Base-by-base conservation (phyloP, 2,888 invertebrate species). In the Hirtodrosophila confusa region DNA sequence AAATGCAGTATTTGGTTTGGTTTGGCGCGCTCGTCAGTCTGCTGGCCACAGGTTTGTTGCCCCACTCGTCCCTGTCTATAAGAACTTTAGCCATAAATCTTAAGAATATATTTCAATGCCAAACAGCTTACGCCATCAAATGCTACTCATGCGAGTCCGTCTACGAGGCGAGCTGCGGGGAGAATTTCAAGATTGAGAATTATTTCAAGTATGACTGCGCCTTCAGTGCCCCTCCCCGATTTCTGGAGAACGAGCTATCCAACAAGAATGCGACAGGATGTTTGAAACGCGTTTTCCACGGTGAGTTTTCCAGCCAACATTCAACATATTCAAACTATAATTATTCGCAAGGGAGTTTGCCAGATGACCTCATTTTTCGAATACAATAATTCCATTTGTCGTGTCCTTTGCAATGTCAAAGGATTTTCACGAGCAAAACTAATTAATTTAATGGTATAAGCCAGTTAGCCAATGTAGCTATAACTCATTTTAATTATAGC, bases 61-160 rank as follows among this genome's bases (percentile, higher is more conserved):
- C 17, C 17, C 17, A 17, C 17, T 12, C 35, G 41, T 44, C 49
- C 49, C 37, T 51, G 29, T 45, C 54, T 31, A 31, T 31, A 31
- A 31, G 31, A 31, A 31, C 31, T 57, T 56, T 33, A 23, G 54
- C 43, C 75, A 78, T 69, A 44, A 66, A 56, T 56, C 37, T 58
- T 33, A 55, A 58, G 27, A 40, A 41, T 39, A 51, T 24, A 49
- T 63, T 69, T 63, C 77, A 84, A 78, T 80, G 75, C 66, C 70
- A 75, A 31, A 55, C 68, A 91, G 90, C 83, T 55, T 80, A 76
- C 58, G 90, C 90, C 73, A 89, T 91, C 66, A 84, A 80, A 55
- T 91, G 91, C 65, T 91, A 90, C 60, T 78, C 88, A 56, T 91
- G 91, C 66, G 91, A 91, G 69, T 91, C 91, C 9, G 84, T 78